Evolutionary conservation across 2,888 invertebrate species (phyloP).

Genomic region (Lumbricus terrestris): DNA sequence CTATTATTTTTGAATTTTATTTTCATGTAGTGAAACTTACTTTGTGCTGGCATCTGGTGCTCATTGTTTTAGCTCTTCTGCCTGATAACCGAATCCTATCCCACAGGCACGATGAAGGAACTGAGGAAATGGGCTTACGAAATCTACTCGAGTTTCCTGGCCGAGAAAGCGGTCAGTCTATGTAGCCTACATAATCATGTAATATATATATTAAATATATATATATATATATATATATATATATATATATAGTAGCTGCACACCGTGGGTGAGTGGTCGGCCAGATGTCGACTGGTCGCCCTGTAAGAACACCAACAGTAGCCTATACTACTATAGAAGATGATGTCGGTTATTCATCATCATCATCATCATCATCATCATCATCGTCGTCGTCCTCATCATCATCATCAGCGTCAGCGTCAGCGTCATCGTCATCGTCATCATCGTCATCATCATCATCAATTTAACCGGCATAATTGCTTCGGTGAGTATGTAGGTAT

Average conservation of each 20-base stretch:
- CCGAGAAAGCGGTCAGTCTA: slow-evolving; percentile 48
- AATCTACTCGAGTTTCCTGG: slow-evolving; percentile 86
- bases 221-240: too few relatives aligned
- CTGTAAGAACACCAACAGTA: background rate
- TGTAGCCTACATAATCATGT: slow-evolving; percentile 18
- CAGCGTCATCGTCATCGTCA: slow-evolving; percentile 24
- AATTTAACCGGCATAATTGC: slow-evolving; percentile 13
- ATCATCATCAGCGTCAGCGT: slow-evolving; percentile 16
- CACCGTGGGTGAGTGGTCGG: background rate
- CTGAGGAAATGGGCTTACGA: slow-evolving; percentile 98
- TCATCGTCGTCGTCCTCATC: slow-evolving; percentile 20
- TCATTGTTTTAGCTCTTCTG: slow-evolving; percentile 70
- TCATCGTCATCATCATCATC: slow-evolving; percentile 16
- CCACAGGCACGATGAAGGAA: slow-evolving; percentile 77
- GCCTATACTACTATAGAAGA: too few relatives aligned
- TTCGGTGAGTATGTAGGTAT: too few relatives aligned
- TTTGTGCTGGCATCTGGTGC: background rate
- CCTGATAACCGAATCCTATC: slow-evolving; percentile 78
- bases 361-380: slow-evolving; percentile 4
- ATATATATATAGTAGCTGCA: slow-evolving; percentile 13
- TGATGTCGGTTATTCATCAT: background rate
- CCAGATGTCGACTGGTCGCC: background rate
- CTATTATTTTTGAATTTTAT: background rate
- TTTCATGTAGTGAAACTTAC: background rate
- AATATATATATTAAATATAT: too few relatives aligned